These are phyloP conservation scores for Scaptomyza hsui DNA, from an alignment of 1,140 invertebrate genomes.

Conservation along the genomic window DNA sequence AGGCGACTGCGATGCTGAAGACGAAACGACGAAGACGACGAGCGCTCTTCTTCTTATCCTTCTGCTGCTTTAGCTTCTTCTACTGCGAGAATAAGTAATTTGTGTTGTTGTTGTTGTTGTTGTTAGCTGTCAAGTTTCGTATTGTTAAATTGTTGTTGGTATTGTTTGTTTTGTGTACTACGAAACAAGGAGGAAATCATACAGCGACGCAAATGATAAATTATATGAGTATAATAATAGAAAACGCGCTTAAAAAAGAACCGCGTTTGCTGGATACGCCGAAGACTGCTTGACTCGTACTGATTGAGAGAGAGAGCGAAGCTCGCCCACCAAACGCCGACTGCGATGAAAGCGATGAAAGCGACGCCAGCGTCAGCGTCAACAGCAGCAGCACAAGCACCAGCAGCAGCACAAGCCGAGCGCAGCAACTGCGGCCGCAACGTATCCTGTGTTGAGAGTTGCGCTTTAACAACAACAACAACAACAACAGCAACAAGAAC, in stretches of 20 bases:
- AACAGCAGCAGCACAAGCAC: constrained; percentile 6
- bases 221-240: constrained; percentile 84
- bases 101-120: constrained; percentile 7
- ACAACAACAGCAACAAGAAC: constrained; percentile 35
- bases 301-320: constrained; percentile 62
- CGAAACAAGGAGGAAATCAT: constrained; percentile 83
- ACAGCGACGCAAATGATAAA: constrained; percentile 84
- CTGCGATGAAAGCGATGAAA: not conserved
- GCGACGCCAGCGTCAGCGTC: constrained; percentile 7
- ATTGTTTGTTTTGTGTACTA: constrained; percentile 66
- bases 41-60: constrained; percentile 15
- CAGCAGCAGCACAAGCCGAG: constrained; percentile 14
- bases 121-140: constrained; percentile 23
- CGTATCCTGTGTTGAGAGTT: constrained; percentile 68
- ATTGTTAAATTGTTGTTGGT: constrained; percentile 1
- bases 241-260: constrained; percentile 84
- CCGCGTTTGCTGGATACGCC: constrained; percentile 84
- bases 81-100: constrained; percentile 20
- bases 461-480: constrained; percentile 18
- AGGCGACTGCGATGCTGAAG: constrained; percentile 22
- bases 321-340: constrained; percentile 42
- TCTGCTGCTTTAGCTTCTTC: constrained; percentile 3
- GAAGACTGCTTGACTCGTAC: constrained; percentile 84
- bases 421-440: constrained; percentile 40
- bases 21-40: constrained; percentile 17